phyloP scores from a whole-genome alignment of 2,113 vertebrate species.

The Aspidoscelis tigris region DNA sequence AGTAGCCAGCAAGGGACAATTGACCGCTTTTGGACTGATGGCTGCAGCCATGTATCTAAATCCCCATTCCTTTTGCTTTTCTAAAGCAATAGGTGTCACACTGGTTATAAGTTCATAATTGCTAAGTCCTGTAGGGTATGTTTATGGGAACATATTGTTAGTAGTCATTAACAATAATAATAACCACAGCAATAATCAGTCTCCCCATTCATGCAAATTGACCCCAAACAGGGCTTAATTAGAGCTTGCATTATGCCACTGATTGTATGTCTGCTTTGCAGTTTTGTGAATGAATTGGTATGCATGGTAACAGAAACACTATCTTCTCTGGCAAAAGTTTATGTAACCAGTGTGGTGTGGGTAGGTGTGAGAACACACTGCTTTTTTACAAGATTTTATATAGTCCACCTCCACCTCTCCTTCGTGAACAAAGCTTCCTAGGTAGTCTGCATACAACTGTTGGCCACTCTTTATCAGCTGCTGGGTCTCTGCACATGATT shows the following conservation, averaged over 20 bases:
- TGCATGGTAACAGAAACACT: background rate
- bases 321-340: background rate
- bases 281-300: background rate
- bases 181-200: background rate
- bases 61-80: background rate
- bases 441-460: background rate
- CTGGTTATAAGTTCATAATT: background rate
- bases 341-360: background rate
- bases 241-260: background rate
- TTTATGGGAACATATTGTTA: background rate
- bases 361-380: background rate
- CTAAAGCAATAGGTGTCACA: background rate
- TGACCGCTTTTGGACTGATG: background rate
- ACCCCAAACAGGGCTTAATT: conserved; percentile 5
- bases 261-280: background rate
- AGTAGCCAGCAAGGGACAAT: background rate
- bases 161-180: background rate
- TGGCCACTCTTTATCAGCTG: background rate
- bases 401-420: background rate
- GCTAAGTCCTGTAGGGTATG: background rate
- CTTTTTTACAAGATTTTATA: background rate
- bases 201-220: conserved; percentile 1
- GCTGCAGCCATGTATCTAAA: background rate
- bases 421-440: too few relatives aligned
- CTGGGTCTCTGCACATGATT: too few relatives aligned